Percentiles rank a stretch among this genome's conserved stretches.
Conservation (phyloP, 2,888 invertebrate genomes). For the Zootermopsis nevadensis region DNA sequence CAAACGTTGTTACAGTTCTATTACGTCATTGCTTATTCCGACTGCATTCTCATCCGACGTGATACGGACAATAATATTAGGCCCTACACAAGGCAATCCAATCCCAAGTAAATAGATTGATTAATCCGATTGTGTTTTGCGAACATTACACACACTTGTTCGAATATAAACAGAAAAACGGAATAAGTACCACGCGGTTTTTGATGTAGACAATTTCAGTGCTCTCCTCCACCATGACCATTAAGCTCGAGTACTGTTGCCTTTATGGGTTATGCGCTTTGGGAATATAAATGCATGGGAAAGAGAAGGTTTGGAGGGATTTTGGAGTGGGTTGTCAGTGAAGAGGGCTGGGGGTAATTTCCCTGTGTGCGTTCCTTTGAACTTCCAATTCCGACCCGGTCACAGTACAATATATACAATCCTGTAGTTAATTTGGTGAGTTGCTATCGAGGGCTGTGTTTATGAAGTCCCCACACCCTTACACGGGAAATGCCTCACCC, state of each 20-base stretch:
- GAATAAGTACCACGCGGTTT: not conserved
- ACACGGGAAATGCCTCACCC: not conserved
- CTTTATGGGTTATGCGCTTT: not conserved
- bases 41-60: not conserved
- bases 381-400: not conserved
- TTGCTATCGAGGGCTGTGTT: not conserved
- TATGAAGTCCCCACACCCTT: not conserved
- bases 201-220: not conserved
- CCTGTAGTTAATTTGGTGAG: not conserved
- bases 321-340: not conserved
- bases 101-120: not conserved
- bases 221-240: not conserved
- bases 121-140: not conserved
- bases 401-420: not conserved
- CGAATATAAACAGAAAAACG: not conserved
- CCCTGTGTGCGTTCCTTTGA: constrained; percentile 3
- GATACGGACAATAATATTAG: not conserved
- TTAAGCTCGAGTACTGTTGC: not conserved
- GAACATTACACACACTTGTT: too few species aligned
- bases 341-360: not conserved
- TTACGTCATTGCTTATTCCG: constrained; percentile 2
- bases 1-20: not conserved
- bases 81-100: not conserved
- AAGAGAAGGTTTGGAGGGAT: not conserved
- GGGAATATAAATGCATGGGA: not conserved